Conservation (phyloP, 1,140 invertebrate species). For the Zaprionus inermis region DNA sequence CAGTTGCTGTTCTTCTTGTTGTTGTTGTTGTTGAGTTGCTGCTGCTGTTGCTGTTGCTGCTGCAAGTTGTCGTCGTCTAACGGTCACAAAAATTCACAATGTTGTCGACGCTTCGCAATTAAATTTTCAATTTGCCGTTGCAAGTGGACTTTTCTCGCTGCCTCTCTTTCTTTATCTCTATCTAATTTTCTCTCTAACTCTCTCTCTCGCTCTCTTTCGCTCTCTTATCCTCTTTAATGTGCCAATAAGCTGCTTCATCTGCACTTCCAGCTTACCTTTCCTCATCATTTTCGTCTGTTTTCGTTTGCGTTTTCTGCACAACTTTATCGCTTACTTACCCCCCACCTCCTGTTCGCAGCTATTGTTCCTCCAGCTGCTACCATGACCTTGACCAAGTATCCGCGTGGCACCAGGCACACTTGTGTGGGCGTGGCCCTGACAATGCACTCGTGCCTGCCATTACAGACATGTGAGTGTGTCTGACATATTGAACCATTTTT, state of each 20-base stretch:
- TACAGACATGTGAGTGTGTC: not conserved
- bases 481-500: slow-evolving; percentile 6
- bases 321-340: slow-evolving; percentile 13
- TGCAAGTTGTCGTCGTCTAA: slow-evolving; percentile 51
- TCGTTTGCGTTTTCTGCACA: slow-evolving; percentile 40
- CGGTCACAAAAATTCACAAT: slow-evolving; percentile 64
- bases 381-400: slow-evolving; percentile 68
- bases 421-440: slow-evolving; percentile 22
- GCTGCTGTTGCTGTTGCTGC: slow-evolving; percentile 31
- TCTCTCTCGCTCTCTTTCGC: not conserved
- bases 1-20: slow-evolving; percentile 34
- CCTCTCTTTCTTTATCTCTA: not conserved
- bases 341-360: slow-evolving; percentile 16
- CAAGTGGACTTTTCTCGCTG: not conserved
- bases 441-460: not conserved
- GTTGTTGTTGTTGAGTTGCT: slow-evolving; percentile 14
- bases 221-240: not conserved
- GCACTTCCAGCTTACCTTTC: not conserved
- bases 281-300: slow-evolving; percentile 34
- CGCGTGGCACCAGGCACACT: not conserved
- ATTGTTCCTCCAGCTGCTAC: not conserved
- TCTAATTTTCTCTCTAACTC: not conserved
- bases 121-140: slow-evolving; percentile 59
- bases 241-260: slow-evolving; percentile 7
- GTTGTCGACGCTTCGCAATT: slow-evolving; percentile 65